Conservation (phyloP, 2,113 vertebrate species). For the Ctenomys sociabilis region DNA sequence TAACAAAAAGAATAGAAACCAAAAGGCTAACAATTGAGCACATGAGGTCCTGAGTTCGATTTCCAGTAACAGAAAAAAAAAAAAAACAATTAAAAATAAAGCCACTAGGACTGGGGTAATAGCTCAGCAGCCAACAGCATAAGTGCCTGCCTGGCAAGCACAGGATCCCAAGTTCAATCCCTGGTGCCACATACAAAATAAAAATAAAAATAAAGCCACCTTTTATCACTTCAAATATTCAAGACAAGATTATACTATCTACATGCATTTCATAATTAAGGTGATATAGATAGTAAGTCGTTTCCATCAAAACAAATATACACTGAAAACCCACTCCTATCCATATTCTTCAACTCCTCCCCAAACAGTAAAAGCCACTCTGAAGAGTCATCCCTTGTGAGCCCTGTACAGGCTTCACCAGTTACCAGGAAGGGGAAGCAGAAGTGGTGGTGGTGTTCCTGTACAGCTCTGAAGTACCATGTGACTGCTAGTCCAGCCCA, state of each 20-base stretch:
- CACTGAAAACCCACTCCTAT: conserved; percentile 3
- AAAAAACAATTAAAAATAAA: not conserved
- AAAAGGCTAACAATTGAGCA: not conserved
- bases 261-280: conserved; percentile 3
- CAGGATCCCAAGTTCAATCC: no score
- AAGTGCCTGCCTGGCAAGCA: no score
- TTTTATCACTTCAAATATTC: conserved; percentile 12
- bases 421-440: conserved; percentile 62
- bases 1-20: not conserved
- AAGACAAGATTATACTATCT: conserved; percentile 48
- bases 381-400: not conserved
- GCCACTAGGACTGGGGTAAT: no score
- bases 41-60: no score
- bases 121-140: no score
- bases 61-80: no score
- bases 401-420: not conserved
- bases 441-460: conserved; percentile 34
- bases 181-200: no score
- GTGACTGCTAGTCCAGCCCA: conserved; percentile 50
- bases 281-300: not conserved
- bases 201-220: conserved; percentile 30
- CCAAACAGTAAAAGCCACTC: conserved; percentile 29
- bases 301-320: conserved; percentile 31
- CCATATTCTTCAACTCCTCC: conserved; percentile 9
- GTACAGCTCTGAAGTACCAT: conserved; percentile 7